A percentile compares a stretch with the other conserved stretches of the same genome.
phyloP scores from a whole-genome alignment of 2,113 vertebrate species.

The Electrona antarctica region DNA sequence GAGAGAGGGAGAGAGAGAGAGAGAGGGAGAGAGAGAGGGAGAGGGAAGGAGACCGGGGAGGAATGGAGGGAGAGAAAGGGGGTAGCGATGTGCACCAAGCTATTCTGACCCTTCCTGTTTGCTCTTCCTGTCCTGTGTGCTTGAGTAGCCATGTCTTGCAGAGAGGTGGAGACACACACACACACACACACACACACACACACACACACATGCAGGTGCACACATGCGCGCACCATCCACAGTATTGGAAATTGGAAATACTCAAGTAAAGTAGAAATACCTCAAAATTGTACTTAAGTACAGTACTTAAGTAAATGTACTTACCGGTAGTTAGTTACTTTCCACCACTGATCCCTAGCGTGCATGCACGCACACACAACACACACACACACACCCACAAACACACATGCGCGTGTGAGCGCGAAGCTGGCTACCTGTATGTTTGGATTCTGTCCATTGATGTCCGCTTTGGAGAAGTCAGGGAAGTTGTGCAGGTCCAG shows the following conservation, averaged over 20 bases:
- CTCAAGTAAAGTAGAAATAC: no score
- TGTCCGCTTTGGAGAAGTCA: constrained; percentile 95
- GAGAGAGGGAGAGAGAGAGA: not conserved
- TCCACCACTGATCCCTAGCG: no score
- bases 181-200: constrained; percentile 5
- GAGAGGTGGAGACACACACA: constrained; percentile 26
- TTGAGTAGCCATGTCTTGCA: constrained; percentile 66
- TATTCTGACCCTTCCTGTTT: constrained; percentile 64
- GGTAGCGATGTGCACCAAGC: constrained; percentile 75
- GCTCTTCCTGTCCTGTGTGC: constrained; percentile 63
- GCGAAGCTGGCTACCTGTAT: constrained; percentile 90
- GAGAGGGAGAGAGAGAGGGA: constrained; percentile 51
- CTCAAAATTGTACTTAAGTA: no score
- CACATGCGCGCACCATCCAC: constrained; percentile 6
- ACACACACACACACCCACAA: not conserved
- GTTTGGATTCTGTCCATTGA: constrained; percentile 96
- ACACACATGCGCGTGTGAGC: constrained; percentile 21
- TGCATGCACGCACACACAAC: constrained; percentile 6
- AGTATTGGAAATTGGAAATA: no score
- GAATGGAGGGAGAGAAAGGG: constrained; percentile 48
- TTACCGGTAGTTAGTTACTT: no score
- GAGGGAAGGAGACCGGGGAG: not conserved
- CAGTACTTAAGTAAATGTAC: no score
- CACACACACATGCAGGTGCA: not conserved
- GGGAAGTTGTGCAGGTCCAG: constrained; percentile 96